phyloP scores from a whole-genome alignment of 2,113 vertebrate species.

The Pica pica region DNA sequence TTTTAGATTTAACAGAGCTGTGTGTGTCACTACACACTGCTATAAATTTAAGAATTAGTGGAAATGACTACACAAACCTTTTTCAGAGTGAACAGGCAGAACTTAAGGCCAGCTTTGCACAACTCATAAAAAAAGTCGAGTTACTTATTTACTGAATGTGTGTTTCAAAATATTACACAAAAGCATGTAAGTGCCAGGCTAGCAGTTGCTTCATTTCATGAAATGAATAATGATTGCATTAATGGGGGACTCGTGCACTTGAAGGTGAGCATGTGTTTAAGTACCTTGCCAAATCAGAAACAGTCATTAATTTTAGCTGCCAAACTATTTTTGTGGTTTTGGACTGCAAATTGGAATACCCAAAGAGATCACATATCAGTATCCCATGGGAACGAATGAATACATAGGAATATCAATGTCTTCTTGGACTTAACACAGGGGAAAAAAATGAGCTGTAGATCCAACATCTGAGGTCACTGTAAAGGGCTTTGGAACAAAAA shows the following conservation, averaged over 20 bases:
- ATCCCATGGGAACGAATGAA: slow-evolving; percentile 19
- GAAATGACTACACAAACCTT: background rate
- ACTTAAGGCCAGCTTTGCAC: background rate
- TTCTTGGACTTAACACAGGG: background rate
- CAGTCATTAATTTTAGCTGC: slow-evolving; percentile 56
- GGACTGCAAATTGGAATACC: slow-evolving; percentile 56
- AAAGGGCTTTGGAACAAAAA: background rate
- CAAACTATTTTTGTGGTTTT: slow-evolving; percentile 55
- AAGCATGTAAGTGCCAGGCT: background rate
- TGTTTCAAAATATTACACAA: slow-evolving; percentile 31
- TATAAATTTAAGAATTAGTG: background rate
- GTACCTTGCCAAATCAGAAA: background rate
- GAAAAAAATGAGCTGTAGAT: background rate
- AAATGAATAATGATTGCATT: background rate
- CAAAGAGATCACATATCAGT: slow-evolving; percentile 37
- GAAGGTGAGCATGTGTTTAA: background rate
- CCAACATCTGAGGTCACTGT: background rate
- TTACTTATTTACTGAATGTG: slow-evolving; percentile 26
- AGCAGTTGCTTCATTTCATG: background rate
- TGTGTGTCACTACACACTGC: background rate
- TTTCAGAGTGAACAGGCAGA: background rate
- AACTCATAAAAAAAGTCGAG: background rate
- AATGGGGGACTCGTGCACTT: background rate
- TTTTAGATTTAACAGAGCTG: background rate
- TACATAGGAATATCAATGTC: background rate